A percentile compares a stretch with the other conserved stretches of the same genome.
These are phyloP conservation scores for Gopherus flavomarginatus DNA, from an alignment of 2,113 vertebrate species.

Conservation along the genomic window DNA sequence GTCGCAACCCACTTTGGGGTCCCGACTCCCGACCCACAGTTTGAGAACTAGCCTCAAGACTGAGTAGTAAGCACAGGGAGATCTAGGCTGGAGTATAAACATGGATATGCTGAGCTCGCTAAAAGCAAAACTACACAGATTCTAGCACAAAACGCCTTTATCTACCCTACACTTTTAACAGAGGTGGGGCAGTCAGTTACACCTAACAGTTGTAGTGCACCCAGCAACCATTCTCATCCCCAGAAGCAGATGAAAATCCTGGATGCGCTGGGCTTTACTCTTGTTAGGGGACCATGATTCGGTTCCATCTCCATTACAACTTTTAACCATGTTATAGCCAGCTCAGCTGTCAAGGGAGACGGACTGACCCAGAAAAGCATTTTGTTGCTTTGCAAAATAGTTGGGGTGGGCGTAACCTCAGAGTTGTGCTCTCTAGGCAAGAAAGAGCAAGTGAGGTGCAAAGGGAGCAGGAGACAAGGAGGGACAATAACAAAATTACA, in stretches of 20 bases:
- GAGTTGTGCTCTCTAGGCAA: neutral
- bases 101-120: neutral
- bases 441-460: neutral
- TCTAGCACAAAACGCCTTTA: neutral
- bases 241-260: neutral
- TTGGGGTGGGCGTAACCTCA: neutral
- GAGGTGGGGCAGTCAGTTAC: neutral
- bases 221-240: neutral
- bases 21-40: no score
- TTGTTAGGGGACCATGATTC: neutral
- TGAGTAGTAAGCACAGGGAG: neutral
- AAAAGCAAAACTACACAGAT: neutral
- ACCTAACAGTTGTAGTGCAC: neutral
- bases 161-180: neutral
- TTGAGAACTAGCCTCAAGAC: neutral
- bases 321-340: accelerated
- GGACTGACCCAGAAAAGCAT: neutral
- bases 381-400: neutral
- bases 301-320: neutral
- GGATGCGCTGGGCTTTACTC: no score
- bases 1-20: no score
- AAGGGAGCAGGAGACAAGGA: neutral
- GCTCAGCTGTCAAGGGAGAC: neutral
- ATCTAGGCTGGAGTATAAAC: neutral
- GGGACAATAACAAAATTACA: neutral